A percentile compares a stretch with the other conserved stretches of the same genome.
phyloP scores from a whole-genome alignment of 2,888 invertebrate species.

The Ochropleura plecta region DNA sequence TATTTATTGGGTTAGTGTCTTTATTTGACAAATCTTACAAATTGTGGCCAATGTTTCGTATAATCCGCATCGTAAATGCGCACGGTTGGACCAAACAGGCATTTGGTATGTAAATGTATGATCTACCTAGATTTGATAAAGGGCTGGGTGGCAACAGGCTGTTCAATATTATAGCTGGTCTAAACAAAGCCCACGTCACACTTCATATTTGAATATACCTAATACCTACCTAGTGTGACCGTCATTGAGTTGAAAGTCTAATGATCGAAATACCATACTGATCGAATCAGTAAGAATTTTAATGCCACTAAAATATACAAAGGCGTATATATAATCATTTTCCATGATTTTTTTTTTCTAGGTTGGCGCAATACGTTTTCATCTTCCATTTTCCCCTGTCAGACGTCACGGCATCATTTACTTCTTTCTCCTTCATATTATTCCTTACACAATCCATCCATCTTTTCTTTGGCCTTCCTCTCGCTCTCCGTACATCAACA shows the following conservation, averaged over 20 bases:
- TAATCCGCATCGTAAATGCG: conserved; percentile 61
- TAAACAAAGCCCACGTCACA: conserved; percentile 32
- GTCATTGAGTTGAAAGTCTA: conserved; percentile 11
- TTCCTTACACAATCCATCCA: too few relatives aligned
- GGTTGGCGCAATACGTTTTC: too few relatives aligned
- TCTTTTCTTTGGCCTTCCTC: too few relatives aligned
- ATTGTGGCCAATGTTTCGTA: conserved; percentile 60
- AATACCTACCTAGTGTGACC: conserved; percentile 8
- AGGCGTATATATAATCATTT: too few relatives aligned
- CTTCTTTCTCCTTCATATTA: too few relatives aligned
- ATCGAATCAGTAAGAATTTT: background rate
- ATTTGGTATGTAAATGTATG: conserved; percentile 61
- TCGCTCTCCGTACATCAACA: too few relatives aligned
- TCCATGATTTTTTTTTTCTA: too few relatives aligned
- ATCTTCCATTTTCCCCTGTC: too few relatives aligned
- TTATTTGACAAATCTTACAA: conserved; percentile 69
- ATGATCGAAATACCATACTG: background rate
- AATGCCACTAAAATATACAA: background rate
- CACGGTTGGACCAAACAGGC: conserved; percentile 30
- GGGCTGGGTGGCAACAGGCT: conserved; percentile 43
- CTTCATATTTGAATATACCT: conserved; percentile 4
- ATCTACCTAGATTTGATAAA: conserved; percentile 51
- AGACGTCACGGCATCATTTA: too few relatives aligned
- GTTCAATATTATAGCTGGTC: conserved; percentile 15
- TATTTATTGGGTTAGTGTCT: conserved; percentile 68